Percentiles rank a stretch among this genome's conserved stretches.
These are phyloP conservation scores for Sipha flava DNA, from an alignment of 1,140 invertebrate genomes.

Conservation along the genomic window DNA sequence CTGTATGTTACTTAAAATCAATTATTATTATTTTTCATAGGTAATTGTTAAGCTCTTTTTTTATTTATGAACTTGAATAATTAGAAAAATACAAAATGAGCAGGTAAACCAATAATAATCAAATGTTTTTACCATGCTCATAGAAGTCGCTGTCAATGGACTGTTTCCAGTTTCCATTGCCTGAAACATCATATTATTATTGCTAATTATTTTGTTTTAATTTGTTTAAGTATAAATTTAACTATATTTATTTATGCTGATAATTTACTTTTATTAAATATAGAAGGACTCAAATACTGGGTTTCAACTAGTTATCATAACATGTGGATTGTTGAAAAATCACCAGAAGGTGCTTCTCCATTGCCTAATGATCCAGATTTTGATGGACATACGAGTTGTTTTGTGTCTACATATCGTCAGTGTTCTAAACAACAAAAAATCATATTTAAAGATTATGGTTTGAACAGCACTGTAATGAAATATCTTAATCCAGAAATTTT, in stretches of 20 bases:
- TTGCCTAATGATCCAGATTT: slow-evolving; percentile 32
- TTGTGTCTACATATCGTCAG: slow-evolving; percentile 27
- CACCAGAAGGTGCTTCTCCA: not conserved
- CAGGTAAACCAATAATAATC: too few species aligned
- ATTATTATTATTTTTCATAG: too few species aligned
- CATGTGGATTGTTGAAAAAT: slow-evolving; percentile 20
- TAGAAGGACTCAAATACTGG: not conserved
- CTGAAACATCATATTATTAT: too few species aligned
- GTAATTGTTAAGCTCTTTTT: too few species aligned
- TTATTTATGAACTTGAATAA: too few species aligned
- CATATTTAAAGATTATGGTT: slow-evolving; percentile 1
- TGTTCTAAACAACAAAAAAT: slow-evolving; percentile 29
- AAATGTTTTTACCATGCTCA: too few species aligned
- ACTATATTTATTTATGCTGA: not conserved
- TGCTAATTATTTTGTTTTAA: too few species aligned
- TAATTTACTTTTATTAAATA: not conserved
- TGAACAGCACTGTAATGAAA: slow-evolving; percentile 22
- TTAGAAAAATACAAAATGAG: too few species aligned
- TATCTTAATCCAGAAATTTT: slow-evolving; percentile 29
- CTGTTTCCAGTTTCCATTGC: too few species aligned
- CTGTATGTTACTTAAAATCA: too few species aligned
- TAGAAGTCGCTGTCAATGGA: too few species aligned
- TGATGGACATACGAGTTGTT: slow-evolving; percentile 7
- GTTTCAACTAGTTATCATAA: not conserved
- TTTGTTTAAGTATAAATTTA: too few species aligned